phyloP scores from a whole-genome alignment of 2,888 invertebrate species.

The Prosopocoilus inquinatus region DNA sequence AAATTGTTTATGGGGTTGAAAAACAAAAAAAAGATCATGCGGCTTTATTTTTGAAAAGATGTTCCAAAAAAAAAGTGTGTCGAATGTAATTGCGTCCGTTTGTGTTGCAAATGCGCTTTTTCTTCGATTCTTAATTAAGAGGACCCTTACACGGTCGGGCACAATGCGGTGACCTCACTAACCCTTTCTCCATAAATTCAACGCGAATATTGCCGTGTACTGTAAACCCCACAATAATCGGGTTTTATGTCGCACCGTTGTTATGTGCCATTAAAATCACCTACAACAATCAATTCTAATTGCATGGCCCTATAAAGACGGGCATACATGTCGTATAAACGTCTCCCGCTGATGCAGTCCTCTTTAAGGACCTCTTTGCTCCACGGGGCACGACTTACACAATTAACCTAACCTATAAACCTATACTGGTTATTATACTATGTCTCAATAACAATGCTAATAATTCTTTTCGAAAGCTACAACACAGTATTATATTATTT shows the following conservation, averaged over 20 bases:
- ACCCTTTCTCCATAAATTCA: constrained; percentile 42
- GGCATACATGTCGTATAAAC: constrained; percentile 42
- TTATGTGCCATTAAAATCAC: constrained; percentile 49
- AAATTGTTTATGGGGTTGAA: constrained; percentile 9
- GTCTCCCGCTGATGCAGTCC: constrained; percentile 43
- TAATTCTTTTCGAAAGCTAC: constrained; percentile 22
- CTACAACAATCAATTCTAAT: constrained; percentile 51
- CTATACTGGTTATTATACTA: constrained; percentile 16
- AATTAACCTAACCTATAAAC: constrained; percentile 45
- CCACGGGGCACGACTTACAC: constrained; percentile 41
- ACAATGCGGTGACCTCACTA: constrained; percentile 35
- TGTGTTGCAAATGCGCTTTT: constrained; percentile 28
- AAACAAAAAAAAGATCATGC: background rate
- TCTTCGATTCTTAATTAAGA: constrained; percentile 31
- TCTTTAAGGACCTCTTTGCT: constrained; percentile 45
- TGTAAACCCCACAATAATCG: constrained; percentile 41
- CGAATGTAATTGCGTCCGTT: constrained; percentile 21
- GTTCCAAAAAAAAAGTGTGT: background rate
- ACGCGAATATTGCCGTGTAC: constrained; percentile 29
- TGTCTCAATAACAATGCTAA: constrained; percentile 16
- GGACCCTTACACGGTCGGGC: constrained; percentile 26
- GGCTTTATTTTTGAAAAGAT: constrained; percentile 20
- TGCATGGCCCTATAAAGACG: constrained; percentile 48
- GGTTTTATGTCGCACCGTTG: constrained; percentile 45
- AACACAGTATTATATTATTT: constrained; percentile 33